Percentiles rank a stretch among this genome's conserved stretches.
Evolutionary conservation across 2,113 vertebrate species (phyloP).

Genomic region (Bambusicola thoracicus): DNA sequence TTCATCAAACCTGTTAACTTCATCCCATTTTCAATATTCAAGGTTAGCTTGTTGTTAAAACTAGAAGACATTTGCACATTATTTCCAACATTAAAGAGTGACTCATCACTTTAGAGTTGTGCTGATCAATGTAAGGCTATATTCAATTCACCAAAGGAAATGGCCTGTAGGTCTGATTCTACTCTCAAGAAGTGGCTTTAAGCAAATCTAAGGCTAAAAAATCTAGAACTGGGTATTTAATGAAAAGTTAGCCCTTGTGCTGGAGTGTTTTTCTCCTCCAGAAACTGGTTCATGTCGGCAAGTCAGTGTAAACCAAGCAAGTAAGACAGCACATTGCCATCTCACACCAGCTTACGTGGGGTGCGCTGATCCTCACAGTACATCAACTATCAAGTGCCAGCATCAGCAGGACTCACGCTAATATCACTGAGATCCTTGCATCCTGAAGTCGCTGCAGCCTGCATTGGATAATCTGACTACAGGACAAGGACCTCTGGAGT

Average conservation of each 20-base stretch:
- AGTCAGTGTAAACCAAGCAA: not conserved
- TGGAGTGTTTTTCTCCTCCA: not conserved
- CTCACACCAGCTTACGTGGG: not conserved
- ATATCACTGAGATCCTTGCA: not conserved
- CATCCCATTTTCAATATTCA: not conserved
- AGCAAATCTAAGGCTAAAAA: slow-evolving; percentile 14
- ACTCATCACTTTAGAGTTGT: not conserved
- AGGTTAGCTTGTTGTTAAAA: not conserved
- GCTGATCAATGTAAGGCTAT: slow-evolving; percentile 38
- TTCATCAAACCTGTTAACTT: not conserved
- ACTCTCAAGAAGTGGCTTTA: not conserved
- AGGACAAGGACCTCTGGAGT: not conserved
- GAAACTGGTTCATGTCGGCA: not conserved
- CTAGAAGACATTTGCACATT: not conserved
- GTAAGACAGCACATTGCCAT: not conserved
- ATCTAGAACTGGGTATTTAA: not conserved
- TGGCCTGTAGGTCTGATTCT: not conserved
- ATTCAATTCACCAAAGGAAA: not conserved
- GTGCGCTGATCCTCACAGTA: not conserved
- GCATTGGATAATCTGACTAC: not conserved
- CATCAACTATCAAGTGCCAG: not conserved
- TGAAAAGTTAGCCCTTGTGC: slow-evolving; percentile 57
- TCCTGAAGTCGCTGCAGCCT: not conserved
- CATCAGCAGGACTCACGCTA: not conserved
- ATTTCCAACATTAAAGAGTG: not conserved